These are phyloP conservation scores for Antedon bifida DNA, from an alignment of 35 echinoderm and acorn worm species.

Conservation along the genomic window DNA sequence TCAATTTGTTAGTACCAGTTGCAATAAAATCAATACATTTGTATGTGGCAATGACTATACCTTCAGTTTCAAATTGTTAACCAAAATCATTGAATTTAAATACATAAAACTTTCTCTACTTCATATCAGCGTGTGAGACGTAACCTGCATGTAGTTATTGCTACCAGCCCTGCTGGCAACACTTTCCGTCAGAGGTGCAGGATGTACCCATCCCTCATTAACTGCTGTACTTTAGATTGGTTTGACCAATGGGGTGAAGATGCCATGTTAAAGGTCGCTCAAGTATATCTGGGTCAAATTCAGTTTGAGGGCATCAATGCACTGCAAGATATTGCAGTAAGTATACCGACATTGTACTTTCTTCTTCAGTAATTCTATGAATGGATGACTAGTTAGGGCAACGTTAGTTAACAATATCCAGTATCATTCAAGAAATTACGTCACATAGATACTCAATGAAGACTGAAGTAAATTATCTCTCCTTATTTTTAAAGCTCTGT, in stretches of 20 bases:
- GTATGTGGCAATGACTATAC: too few species aligned
- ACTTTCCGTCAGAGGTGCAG: constrained; percentile 88
- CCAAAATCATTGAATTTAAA: too few species aligned
- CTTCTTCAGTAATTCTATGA: background rate
- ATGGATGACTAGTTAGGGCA: too few species aligned
- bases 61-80: too few species aligned
- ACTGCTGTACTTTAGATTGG: constrained; percentile 96
- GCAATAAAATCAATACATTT: too few species aligned
- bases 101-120: too few species aligned
- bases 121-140: constrained; percentile 61
- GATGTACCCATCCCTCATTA: constrained; percentile 80
- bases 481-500: too few species aligned
- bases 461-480: too few species aligned
- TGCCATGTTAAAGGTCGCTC: constrained; percentile 87
- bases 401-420: too few species aligned
- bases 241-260: constrained; percentile 87
- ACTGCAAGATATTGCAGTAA: constrained; percentile 53
- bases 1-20: too few species aligned
- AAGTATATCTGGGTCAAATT: constrained; percentile 68
- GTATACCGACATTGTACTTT: background rate
- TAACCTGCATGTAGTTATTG: constrained; percentile 68
- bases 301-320: constrained; percentile 78
- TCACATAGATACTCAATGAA: too few species aligned
- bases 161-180: constrained; percentile 86
- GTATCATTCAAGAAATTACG: too few species aligned